These are phyloP conservation scores for Podiceps cristatus DNA, from an alignment of 2,113 vertebrate genomes.

Conservation along the genomic window DNA sequence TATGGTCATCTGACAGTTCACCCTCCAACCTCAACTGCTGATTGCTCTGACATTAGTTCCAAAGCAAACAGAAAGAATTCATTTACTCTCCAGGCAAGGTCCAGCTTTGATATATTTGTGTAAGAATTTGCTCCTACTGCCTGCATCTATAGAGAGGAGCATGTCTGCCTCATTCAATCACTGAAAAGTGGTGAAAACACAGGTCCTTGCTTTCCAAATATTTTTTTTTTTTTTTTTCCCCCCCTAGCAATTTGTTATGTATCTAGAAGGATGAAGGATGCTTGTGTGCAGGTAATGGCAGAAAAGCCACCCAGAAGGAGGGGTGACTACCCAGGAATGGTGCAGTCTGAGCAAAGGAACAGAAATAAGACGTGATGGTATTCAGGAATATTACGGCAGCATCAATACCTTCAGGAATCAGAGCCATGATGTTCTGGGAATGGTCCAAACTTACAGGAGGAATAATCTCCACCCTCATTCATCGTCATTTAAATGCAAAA, in stretches of 20 bases:
- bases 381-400: neutral
- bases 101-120: neutral
- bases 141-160: neutral
- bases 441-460: neutral
- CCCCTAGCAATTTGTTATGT: neutral
- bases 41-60: neutral
- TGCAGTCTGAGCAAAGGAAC: neutral
- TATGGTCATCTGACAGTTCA: neutral
- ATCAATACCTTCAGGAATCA: neutral
- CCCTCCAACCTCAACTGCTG: neutral
- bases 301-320: neutral
- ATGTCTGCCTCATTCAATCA: neutral
- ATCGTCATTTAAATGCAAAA: neutral
- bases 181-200: neutral
- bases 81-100: neutral
- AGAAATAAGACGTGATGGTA: neutral
- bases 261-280: neutral
- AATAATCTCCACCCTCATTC: neutral
- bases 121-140: neutral
- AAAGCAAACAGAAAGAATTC: neutral
- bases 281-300: neutral
- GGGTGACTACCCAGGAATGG: neutral
- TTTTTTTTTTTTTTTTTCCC: fast-evolving
- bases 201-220: neutral
- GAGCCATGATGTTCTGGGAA: neutral